Conservation (phyloP, 2,797 vertebrate species). For the Myotis pilosus region DNA sequence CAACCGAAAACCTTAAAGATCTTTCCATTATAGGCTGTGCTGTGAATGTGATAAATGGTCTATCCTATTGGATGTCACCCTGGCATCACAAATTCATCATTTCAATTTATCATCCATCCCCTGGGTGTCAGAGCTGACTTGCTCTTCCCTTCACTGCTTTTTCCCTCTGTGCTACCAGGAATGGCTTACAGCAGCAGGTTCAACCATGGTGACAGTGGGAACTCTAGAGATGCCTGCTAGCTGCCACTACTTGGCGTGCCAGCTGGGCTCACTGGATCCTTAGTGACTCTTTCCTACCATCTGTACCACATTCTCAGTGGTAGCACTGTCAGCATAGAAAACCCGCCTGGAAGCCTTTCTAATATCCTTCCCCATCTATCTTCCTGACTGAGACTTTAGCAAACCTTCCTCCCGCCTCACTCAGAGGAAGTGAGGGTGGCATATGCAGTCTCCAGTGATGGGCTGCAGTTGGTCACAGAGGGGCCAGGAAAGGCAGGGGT, state of each 20-base stretch:
- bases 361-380: fast-evolving
- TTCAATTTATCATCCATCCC: slow-evolving; percentile 27
- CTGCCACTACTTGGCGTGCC: fast-evolving
- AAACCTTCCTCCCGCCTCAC: background rate
- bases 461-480: background rate
- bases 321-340: background rate
- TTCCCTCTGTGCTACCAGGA: background rate
- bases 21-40: background rate
- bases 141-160: background rate
- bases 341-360: background rate
- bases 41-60: background rate
- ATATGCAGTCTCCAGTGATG: fast-evolving
- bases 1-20: background rate
- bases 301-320: background rate
- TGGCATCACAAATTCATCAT: background rate
- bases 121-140: background rate
- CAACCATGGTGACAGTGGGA: fast-evolving
- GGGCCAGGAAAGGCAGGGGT: no score
- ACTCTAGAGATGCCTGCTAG: fast-evolving
- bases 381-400: background rate
- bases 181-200: background rate
- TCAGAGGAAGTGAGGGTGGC: background rate
- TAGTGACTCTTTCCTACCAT: background rate
- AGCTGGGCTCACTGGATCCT: fast-evolving
- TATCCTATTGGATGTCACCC: background rate